Evolutionary conservation across 2,797 vertebrate species (phyloP).

Genomic region (Coilia nasus): DNA sequence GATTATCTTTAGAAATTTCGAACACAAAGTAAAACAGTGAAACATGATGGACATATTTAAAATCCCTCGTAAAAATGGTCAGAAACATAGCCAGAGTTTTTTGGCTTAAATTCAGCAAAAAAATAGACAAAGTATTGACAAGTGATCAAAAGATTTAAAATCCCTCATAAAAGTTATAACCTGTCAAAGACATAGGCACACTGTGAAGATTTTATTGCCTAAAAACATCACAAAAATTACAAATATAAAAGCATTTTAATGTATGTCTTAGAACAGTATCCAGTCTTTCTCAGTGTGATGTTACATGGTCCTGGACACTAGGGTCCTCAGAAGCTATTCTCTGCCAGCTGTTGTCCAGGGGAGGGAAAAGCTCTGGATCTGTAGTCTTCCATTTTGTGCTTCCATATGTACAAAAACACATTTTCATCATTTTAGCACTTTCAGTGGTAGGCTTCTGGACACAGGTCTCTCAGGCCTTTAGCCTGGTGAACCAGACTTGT

Average conservation of each 20-base stretch:
- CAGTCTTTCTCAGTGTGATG: not conserved
- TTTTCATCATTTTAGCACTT: not conserved
- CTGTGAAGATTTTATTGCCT: not conserved
- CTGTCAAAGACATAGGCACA: not conserved
- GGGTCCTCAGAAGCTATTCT: not conserved
- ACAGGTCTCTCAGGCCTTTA: constrained; percentile 4
- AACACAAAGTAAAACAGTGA: not conserved
- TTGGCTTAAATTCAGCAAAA: not conserved
- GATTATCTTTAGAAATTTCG: not conserved
- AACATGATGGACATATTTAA: not conserved
- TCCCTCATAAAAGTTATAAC: constrained; percentile 10
- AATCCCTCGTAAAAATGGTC: not conserved
- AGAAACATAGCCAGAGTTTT: not conserved
- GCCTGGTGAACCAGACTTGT: too few species aligned
- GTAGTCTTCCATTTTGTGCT: not conserved
- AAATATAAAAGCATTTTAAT: not conserved
- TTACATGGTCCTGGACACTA: not conserved
- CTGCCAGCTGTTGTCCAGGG: not conserved
- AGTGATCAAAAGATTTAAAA: constrained; percentile 9
- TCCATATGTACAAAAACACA: not conserved
- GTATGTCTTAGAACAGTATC: not conserved
- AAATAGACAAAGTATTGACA: not conserved
- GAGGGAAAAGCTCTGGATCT: not conserved
- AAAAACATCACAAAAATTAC: constrained; percentile 4
- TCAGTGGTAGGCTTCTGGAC: not conserved